phyloP scores from a whole-genome alignment of 2,888 invertebrate genomes.

The Caprella mutica region DNA sequence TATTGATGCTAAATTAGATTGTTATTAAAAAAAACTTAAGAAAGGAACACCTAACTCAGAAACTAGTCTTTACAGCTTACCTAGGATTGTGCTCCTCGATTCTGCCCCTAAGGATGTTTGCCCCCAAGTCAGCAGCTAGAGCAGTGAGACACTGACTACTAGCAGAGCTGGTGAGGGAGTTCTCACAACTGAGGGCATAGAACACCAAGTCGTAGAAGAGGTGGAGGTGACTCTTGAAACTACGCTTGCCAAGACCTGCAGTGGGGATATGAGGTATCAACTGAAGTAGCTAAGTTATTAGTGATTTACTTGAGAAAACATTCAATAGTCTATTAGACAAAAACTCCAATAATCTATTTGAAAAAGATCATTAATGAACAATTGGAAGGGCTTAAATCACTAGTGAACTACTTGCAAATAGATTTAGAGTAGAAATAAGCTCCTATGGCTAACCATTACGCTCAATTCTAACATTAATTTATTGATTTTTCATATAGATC shows the following conservation, averaged over 20 bases:
- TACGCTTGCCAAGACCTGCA: slow-evolving; percentile 44
- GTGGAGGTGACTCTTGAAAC: slow-evolving; percentile 45
- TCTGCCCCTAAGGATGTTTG: slow-evolving; percentile 45
- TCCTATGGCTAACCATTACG: too few relatives aligned
- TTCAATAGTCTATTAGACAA: too few relatives aligned
- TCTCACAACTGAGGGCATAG: slow-evolving; percentile 45
- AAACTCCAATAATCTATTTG: too few relatives aligned
- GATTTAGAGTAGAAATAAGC: too few relatives aligned
- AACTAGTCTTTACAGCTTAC: slow-evolving; percentile 36
- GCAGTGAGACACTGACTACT: slow-evolving; percentile 44
- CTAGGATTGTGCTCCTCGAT: slow-evolving; percentile 45
- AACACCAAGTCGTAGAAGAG: slow-evolving; percentile 45
- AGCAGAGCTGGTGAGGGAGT: slow-evolving; percentile 44
- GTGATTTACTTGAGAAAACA: too few relatives aligned
- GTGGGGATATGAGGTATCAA: too few relatives aligned
- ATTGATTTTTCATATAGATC: too few relatives aligned
- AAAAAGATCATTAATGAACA: too few relatives aligned
- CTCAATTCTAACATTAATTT: too few relatives aligned
- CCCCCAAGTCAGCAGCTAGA: slow-evolving; percentile 44
- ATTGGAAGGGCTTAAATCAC: too few relatives aligned
- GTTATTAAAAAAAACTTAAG: background rate
- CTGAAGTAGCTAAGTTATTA: too few relatives aligned
- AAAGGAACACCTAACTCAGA: background rate
- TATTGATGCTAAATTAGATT: background rate
- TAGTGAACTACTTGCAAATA: too few relatives aligned